These are phyloP conservation scores for Crocuta crocuta DNA, from an alignment of 2,113 vertebrate species.

Conservation along the genomic window DNA sequence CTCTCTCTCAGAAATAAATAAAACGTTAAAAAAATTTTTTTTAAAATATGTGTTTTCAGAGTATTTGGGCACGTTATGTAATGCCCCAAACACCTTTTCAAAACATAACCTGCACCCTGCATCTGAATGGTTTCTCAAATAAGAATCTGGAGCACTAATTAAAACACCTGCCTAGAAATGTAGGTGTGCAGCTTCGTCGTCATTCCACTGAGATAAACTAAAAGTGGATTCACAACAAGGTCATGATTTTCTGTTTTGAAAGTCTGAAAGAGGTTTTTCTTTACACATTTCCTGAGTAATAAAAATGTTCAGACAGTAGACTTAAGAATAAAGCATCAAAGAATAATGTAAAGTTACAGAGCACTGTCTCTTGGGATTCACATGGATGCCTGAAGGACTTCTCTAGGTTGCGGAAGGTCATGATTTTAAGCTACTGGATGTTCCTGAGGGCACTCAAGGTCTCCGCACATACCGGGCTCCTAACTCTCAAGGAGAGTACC, in stretches of 20 bases:
- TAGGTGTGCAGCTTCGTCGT: rapidly evolving
- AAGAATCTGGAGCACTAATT: rapidly evolving
- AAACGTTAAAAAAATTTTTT: no score
- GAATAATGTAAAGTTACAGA: no score
- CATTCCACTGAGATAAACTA: background rate
- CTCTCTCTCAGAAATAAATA: no score
- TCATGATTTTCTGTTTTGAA: background rate
- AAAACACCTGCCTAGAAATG: background rate
- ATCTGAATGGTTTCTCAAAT: background rate
- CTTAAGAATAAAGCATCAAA: no score
- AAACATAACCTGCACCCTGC: rapidly evolving
- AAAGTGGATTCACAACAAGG: background rate
- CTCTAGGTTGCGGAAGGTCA: no score
- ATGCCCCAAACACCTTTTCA: background rate
- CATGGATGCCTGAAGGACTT: no score
- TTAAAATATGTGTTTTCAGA: background rate
- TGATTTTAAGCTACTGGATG: no score
- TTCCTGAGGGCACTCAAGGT: no score
- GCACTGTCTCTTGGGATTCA: no score
- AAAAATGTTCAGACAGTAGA: no score
- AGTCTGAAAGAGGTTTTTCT: no score
- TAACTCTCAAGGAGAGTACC: background rate
- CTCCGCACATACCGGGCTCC: rapidly evolving
- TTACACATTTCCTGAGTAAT: no score
- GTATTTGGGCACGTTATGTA: rapidly evolving